Conservation (phyloP, 1,140 invertebrate species). For the Drosophila fuyamai region DNA sequence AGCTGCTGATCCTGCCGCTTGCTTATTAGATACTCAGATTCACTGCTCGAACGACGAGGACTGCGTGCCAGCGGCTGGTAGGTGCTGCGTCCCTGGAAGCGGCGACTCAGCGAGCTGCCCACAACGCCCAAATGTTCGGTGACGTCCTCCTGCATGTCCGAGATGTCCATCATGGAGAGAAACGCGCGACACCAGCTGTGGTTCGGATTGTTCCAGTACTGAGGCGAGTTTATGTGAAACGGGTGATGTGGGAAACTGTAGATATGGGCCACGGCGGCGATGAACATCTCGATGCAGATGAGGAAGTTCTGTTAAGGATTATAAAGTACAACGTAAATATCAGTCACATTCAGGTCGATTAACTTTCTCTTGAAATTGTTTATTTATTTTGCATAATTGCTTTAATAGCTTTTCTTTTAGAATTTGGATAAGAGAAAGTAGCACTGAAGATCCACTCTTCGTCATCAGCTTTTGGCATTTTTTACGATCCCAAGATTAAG, state of each 20-base stretch:
- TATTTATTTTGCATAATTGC: neutral
- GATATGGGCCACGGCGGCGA: slow-evolving; percentile 97
- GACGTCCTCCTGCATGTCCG: slow-evolving; percentile 96
- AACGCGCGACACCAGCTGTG: slow-evolving; percentile 87
- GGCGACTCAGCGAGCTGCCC: slow-evolving; percentile 90
- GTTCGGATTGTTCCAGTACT: slow-evolving; percentile 84
- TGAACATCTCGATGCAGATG: slow-evolving; percentile 99
- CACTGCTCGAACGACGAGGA: slow-evolving; percentile 85
- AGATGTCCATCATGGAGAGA: slow-evolving; percentile 96
- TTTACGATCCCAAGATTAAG: too few relatives aligned
- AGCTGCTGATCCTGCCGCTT: slow-evolving; percentile 65
- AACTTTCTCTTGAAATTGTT: slow-evolving; percentile 7
- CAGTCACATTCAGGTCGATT: neutral
- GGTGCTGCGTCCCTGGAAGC: slow-evolving; percentile 89
- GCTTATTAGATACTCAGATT: slow-evolving; percentile 80
- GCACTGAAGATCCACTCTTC: too few relatives aligned
- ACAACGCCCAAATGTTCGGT: slow-evolving; percentile 96
- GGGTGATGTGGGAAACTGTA: slow-evolving; percentile 97
- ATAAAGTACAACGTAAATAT: neutral
- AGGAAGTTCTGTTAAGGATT: slow-evolving; percentile 92
- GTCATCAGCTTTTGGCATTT: neutral
- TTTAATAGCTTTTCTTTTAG: too few relatives aligned
- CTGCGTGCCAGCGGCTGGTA: slow-evolving; percentile 89
- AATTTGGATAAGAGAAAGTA: slow-evolving; percentile 13
- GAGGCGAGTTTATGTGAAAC: slow-evolving; percentile 86